A percentile compares a stretch with the other conserved stretches of the same genome.
Conservation (phyloP, 2,113 vertebrate genomes). For the Acrocephalus arundinaceus region DNA sequence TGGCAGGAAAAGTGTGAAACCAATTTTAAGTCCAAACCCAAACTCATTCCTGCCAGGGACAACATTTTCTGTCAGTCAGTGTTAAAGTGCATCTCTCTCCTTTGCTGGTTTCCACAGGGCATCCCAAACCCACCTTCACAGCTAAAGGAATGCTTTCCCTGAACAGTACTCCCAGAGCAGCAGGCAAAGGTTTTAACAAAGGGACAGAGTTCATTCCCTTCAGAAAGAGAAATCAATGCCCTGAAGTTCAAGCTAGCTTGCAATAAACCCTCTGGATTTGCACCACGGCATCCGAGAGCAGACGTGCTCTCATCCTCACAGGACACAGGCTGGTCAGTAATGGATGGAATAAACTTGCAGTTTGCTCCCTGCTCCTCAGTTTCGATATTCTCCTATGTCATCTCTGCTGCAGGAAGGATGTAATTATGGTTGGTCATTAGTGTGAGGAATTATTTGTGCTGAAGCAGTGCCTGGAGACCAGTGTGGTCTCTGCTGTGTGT, state of each 20-base stretch:
- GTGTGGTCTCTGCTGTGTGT: neutral
- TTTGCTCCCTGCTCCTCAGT: neutral
- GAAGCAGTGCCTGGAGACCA: conserved; percentile 6
- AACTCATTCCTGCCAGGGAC: neutral
- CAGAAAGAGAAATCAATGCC: neutral
- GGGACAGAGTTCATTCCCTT: neutral
- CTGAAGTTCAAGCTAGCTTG: neutral
- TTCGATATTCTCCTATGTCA: conserved; percentile 14
- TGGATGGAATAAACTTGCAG: neutral
- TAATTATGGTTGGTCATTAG: conserved; percentile 30
- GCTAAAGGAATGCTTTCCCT: neutral
- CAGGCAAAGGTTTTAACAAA: neutral
- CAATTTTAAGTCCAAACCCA: neutral
- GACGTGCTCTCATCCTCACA: neutral
- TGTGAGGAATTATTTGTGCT: conserved; percentile 31
- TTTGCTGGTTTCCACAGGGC: neutral
- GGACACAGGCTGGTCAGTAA: neutral
- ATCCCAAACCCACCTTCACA: neutral
- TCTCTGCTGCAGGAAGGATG: conserved; percentile 38
- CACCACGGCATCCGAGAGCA: neutral
- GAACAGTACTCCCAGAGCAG: neutral
- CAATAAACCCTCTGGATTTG: neutral
- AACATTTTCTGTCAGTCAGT: neutral
- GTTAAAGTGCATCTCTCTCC: fast-evolving
- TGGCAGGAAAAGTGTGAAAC: neutral